Conservation (phyloP, 2,888 invertebrate species). For the Scrobipalpa atriplicella region DNA sequence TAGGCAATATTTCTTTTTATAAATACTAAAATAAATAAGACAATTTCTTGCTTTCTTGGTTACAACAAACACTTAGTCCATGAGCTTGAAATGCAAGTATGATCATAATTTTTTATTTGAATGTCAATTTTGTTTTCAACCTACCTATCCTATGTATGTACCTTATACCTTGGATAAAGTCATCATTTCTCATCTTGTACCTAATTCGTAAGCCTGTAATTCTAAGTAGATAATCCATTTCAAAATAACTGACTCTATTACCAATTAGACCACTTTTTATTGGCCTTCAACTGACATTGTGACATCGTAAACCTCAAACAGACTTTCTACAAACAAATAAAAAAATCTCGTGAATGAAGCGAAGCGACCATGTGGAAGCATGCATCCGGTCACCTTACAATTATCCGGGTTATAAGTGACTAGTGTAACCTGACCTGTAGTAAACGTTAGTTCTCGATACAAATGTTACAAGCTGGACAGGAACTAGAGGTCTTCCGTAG, state of each 20-base stretch:
- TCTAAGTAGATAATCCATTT: not conserved
- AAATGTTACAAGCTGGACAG: not conserved
- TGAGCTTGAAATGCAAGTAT: no score
- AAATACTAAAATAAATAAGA: no score
- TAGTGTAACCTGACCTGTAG: slow-evolving; percentile 37
- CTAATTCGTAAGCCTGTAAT: no score
- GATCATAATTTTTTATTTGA: no score
- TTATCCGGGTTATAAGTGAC: slow-evolving; percentile 36
- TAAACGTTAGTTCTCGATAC: slow-evolving; percentile 3
- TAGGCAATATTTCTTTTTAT: no score
- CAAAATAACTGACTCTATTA: not conserved
- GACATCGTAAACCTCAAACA: slow-evolving; percentile 18
- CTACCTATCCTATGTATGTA: no score
- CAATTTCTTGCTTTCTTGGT: no score
- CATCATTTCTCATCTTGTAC: no score
- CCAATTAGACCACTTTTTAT: slow-evolving; percentile 14
- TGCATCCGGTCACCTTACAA: slow-evolving; percentile 40
- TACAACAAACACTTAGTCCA: no score
- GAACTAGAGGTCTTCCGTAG: slow-evolving; percentile 29
- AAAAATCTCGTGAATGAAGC: slow-evolving; percentile 23
- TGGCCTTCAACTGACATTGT: slow-evolving; percentile 20
- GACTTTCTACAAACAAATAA: slow-evolving; percentile 24
- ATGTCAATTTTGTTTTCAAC: no score
- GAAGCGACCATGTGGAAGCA: slow-evolving; percentile 31
- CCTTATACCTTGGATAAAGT: no score